Evolutionary conservation across 2,888 invertebrate genomes (phyloP), one percentile per base, ranked within the genome.

Genomic region (Aleiodes leptofemur): DNA sequence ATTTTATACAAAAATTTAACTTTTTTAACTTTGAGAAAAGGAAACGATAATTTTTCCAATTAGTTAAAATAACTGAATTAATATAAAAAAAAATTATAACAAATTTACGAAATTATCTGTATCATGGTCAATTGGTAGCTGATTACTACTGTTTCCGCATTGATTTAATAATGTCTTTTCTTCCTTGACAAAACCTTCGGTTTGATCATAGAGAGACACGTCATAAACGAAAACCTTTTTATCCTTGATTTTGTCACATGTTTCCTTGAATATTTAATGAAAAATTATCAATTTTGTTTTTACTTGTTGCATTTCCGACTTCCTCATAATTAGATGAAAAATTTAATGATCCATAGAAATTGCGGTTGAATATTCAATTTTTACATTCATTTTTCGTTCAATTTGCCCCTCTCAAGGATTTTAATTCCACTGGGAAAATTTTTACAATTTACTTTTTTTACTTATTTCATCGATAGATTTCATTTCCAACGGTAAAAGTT

Each of bases 181-280:
- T 68, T 34, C 61, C 61, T 68, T 59, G 59, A 29, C 31, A 61
- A 51, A 50, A 68, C 68, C 68, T 68, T 68, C 66, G 13, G 8
- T 53, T 53, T 53, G 6, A 53, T 53, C 53, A 53, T 7, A 43
- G 11, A 43, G 11, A 43, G 43, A 7, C 34, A 34, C 43, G 43
- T 43, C 14, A 53, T 7, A 50, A 23, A 23, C 23, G 23, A 66
- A 48, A 48, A 68, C 29, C 68, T 51, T 68, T 51, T 51, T 31
- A 43, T 66, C 66, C 66, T 66, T 68, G 50, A 53, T 16, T 43
- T 43, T 43, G 11, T 31, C 29, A 50, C 11, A n/a, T 11, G 51
- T 68, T 68, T 68, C 68, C 68, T 68, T 68, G 68, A 31, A 59
- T 34, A n/a, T 31, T 16, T 29, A 59, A 59, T 59, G 29, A 29